A percentile compares a stretch with the other conserved stretches of the same genome.
Evolutionary conservation across 2,888 invertebrate genomes (phyloP).

Genomic region (Catotricha subobsoleta): DNA sequence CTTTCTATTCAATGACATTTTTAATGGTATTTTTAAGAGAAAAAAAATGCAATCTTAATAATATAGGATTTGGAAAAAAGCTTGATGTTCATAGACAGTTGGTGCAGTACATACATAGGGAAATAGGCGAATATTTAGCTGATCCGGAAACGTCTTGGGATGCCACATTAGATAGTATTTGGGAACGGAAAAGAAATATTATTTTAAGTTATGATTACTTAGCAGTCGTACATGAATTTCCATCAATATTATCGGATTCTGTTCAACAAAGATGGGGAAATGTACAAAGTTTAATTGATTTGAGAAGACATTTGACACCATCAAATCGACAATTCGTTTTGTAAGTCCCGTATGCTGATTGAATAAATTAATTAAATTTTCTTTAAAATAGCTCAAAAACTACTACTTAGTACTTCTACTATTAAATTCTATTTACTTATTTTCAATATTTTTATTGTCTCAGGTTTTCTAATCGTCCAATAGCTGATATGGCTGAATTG

Average conservation of each 20-base stretch:
- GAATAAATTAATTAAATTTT: too few relatives aligned
- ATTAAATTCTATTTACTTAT: constrained; percentile 6
- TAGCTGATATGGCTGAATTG: constrained; percentile 49
- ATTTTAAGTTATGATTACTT: constrained; percentile 35
- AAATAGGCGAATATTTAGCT: constrained; percentile 34
- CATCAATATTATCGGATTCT: constrained; percentile 34
- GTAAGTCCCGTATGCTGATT: too few relatives aligned
- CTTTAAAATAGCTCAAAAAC: neutral
- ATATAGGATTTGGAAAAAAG: constrained; percentile 29
- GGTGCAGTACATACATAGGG: constrained; percentile 32
- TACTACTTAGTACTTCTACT: constrained; percentile 4
- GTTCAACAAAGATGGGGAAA: constrained; percentile 50
- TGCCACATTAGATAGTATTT: constrained; percentile 31
- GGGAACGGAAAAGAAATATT: constrained; percentile 32
- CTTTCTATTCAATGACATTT: neutral
- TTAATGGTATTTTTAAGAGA: neutral
- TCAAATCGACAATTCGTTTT: constrained; percentile 19
- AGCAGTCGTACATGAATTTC: constrained; percentile 22
- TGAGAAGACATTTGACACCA: constrained; percentile 34
- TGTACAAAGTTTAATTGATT: constrained; percentile 33
- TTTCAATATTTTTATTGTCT: too few relatives aligned
- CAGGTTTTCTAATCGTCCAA: constrained; percentile 23
- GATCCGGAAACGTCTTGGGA: constrained; percentile 33
- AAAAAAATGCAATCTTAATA: neutral
- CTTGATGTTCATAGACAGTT: constrained; percentile 33